Evolutionary conservation across 1,140 invertebrate species (phyloP), one percentile per base, ranked within the genome.

Genomic region (Drosophila bocqueti): DNA sequence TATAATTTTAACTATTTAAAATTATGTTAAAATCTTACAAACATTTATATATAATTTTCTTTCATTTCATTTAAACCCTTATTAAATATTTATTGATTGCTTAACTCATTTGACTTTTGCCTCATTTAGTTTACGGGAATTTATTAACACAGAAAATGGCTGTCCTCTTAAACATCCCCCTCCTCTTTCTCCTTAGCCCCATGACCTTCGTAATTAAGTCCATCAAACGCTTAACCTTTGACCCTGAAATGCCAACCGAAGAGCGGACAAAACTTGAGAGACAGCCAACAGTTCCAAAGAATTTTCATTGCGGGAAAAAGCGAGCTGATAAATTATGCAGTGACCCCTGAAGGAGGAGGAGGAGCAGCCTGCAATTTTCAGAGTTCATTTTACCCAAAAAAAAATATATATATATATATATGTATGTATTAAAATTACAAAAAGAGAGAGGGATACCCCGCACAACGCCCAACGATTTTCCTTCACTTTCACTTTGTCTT

Each of bases 261-360:
- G 7, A 34, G 52, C 34, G 52, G 26, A 58, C 49, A 47, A 42
- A 57, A 79, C 68, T 73, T 81, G 47, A 49, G 52, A 49, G 78
- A 65, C 68, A 82, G 46, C 45, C 45, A 57, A 34, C 38, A 46
- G 62, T 55, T 63, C 21, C 40, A 15, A 76, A 61, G 76, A 77
- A 77, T 77, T 69, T 78, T 47, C 43, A 16, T 49, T 16, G 46
- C 13, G 47, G 42, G 34, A 47, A 63, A 61, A 46, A 42, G 26
- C 66, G n/a, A 78, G 57, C 83, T 87, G 85, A 87, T 87, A 87
- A 87, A 87, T 87, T 87, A 87, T 87, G 84, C 80, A 87, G 76
- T 65, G 66, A 67, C 68, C 79, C 38, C 52, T 31, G 65, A n/a
- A 61, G 15, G 8, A n/a, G 42, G 13, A 16, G 29, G 21, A 21